These are phyloP conservation scores for Galagoides demidoff DNA, from an alignment of 2,797 vertebrate species.

Conservation along the genomic window DNA sequence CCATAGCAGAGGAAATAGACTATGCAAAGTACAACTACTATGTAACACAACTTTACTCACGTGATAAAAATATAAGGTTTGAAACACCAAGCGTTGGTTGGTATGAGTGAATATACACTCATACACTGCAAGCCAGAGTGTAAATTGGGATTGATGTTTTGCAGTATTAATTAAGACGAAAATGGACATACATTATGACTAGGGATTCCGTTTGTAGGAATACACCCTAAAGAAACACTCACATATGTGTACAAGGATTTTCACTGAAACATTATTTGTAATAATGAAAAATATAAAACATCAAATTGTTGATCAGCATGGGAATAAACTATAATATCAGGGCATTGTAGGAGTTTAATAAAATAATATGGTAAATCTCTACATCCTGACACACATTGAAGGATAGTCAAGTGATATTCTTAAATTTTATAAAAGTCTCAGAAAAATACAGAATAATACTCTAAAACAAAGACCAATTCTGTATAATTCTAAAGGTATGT, in stretches of 20 bases:
- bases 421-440: neutral
- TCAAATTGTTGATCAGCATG: neutral
- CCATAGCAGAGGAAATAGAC: constrained; percentile 40
- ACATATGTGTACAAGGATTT: neutral
- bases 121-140: neutral
- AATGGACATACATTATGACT: neutral
- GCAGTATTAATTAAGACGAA: neutral
- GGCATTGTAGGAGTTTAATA: neutral
- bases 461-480: constrained; percentile 32
- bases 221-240: neutral
- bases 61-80: constrained; percentile 31
- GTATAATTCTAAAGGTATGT: neutral
- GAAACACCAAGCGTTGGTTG: constrained; percentile 9
- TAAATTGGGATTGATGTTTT: neutral
- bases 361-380: neutral
- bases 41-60: constrained; percentile 1
- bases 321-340: neutral
- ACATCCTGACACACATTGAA: neutral
- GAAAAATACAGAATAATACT: constrained; percentile 46
- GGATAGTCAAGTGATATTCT: neutral
- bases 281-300: constrained; percentile 32
- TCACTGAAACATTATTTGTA: constrained; percentile 11
- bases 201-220: neutral
- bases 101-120: neutral
- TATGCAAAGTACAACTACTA: constrained; percentile 4